A percentile compares a stretch with the other conserved stretches of the same genome.
These are phyloP conservation scores for Cygnus buccinator DNA, from an alignment of 2,113 vertebrate species.

Conservation along the genomic window DNA sequence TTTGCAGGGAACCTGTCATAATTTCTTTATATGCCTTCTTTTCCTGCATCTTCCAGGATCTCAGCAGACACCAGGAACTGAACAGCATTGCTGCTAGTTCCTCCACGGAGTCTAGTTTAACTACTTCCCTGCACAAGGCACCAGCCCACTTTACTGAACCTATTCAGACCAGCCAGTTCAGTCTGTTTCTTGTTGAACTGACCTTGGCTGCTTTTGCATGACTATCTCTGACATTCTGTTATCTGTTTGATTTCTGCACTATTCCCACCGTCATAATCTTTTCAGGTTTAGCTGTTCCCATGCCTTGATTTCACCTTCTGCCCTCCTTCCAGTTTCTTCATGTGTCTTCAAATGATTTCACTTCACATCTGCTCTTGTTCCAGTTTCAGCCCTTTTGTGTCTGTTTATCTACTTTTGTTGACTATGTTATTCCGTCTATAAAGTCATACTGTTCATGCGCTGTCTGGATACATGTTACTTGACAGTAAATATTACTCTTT, in stretches of 20 bases:
- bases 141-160: background rate
- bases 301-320: background rate
- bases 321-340: background rate
- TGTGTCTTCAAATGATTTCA: background rate
- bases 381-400: background rate
- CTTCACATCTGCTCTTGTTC: background rate
- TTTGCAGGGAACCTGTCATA: background rate
- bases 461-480: background rate
- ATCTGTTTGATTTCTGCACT: background rate
- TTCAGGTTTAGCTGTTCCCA: background rate
- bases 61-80: background rate
- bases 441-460: background rate
- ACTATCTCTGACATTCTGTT: background rate
- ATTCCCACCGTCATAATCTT: background rate
- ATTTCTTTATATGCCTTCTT: background rate
- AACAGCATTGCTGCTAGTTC: background rate
- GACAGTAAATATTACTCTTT: background rate
- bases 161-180: background rate
- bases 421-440: background rate
- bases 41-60: background rate
- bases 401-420: background rate
- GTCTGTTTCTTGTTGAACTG: background rate
- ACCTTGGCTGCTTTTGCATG: background rate
- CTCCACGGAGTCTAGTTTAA: background rate
- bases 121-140: fast-evolving